Evolutionary conservation across 2,888 invertebrate species (phyloP), one percentile per base, ranked within the genome.

Genomic region (Stenodema calcarata): DNA sequence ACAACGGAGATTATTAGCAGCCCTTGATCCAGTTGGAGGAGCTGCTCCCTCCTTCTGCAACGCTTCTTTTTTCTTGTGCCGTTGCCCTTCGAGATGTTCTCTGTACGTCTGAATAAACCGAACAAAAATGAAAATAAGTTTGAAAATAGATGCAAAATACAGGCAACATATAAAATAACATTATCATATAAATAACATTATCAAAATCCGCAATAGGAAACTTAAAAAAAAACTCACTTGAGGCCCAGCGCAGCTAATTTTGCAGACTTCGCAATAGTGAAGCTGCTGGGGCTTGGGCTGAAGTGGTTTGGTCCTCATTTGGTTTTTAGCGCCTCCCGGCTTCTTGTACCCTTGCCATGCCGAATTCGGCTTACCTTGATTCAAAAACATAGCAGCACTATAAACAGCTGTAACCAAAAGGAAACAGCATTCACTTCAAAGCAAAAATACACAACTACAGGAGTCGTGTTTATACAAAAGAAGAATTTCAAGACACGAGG

Each of bases 191-290:
- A n/a, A n/a, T n/a, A n/a, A n/a, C n/a, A n/a, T n/a, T n/a, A n/a
- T n/a, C n/a, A n/a, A 35, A 35, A 35, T 35, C 35, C 35, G 35
- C 7, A 35, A 35, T 7, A 7, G 7, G 35, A 35, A 35, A n/a
- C n/a, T n/a, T n/a, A n/a, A 27, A 27, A 16, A 30, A 73, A 73
- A n/a, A 47, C 80, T 84, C 88, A 95, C 95, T 93, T 97, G 97
- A 3, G 97, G 97, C 0, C 98, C 98, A 88, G 97, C 98, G 92
- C 98, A 99, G 90, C 98, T 98, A 90, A 99, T 99, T 92, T 99
- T 99, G 92, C 99, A 99, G 16, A 99, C 98, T 91, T 99, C 99
- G 91, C 99, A 99, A 92, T 99, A 99, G 92, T 98, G 98, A 89
- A 99, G 93, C 91, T 98, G 97, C 91, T 97, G 97, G 42, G 97